Evolutionary conservation across 1,140 invertebrate genomes (phyloP), one percentile per base, ranked within the genome.

Genomic region (Drosophila santomea): DNA sequence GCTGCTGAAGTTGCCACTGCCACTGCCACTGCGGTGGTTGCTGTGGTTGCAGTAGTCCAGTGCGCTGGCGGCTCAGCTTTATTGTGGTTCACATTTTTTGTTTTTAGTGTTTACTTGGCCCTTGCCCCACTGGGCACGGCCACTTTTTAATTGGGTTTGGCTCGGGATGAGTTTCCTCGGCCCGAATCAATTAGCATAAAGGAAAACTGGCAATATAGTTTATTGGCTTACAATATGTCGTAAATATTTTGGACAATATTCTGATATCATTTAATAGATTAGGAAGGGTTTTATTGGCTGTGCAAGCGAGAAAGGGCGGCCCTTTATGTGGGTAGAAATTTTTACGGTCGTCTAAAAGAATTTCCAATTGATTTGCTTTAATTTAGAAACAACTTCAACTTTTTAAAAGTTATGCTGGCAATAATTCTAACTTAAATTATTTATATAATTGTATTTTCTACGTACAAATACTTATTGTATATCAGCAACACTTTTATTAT

Each of bases 21-120:
- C 20, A 20, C 25, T 48, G 74, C 61, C 66, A 54, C 66, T 57
- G 38, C 41, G 58, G 60, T 43, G 62, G 69, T 61, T 64, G 59
- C 69, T 66, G 50, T 43, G 62, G 69, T 61, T 61, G 66, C 69
- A 66, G 50, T 38, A 52, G 54, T 61, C 32, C 47, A 50, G 32
- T 32, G 32, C 32, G 32, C 52, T 66, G 72, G 59, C 71, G 71
- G 72, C 71, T 74, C 61, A 77, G 56, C 63, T 78, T 85, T 85
- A 80, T 85, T 85, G 83, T 78, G 82, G 82, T 62, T 54, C 60
- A 54, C 45, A 51, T 58, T 84, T 78, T 73, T 67, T 58, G 44
- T 47, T 43, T 81, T 69, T 66, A 62, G 69, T 66, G 64, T 66
- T 66, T 66, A 44, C 56, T 48, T 43, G 58, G 64, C 68, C 68